Evolutionary conservation across 2,797 vertebrate genomes (phyloP).

Genomic region (Epinephelus coioides): DNA sequence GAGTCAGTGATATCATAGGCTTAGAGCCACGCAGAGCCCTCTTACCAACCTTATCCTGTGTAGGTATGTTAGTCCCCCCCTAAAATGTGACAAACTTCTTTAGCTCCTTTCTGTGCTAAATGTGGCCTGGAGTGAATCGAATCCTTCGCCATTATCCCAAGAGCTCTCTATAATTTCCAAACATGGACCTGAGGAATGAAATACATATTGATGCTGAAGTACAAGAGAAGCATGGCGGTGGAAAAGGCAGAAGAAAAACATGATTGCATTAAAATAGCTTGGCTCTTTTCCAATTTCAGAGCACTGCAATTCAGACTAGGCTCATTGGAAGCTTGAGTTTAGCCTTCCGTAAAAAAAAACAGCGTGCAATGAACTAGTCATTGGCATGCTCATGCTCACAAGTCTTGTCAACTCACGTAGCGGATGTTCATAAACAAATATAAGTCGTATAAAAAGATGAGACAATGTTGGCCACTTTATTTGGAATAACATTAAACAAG

Average conservation of each 20-base stretch:
- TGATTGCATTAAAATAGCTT: slow-evolving; percentile 47
- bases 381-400: slow-evolving; percentile 12
- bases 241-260: slow-evolving; percentile 12
- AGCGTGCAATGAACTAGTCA: background rate
- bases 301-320: slow-evolving; percentile 23
- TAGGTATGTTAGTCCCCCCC: slow-evolving; percentile 17
- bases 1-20: slow-evolving; percentile 50
- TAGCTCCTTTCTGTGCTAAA: slow-evolving; percentile 41
- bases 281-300: slow-evolving; percentile 38
- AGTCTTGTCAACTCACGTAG: slow-evolving; percentile 34
- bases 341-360: slow-evolving; percentile 20
- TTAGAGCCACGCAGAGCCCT: slow-evolving; percentile 41
- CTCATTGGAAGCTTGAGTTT: slow-evolving; percentile 27
- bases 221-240: slow-evolving; percentile 27
- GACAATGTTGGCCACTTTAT: slow-evolving; percentile 52
- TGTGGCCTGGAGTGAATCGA: slow-evolving; percentile 42
- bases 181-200: slow-evolving; percentile 43
- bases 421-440: slow-evolving; percentile 33
- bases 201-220: slow-evolving; percentile 49
- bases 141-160: slow-evolving; percentile 45
- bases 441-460: slow-evolving; percentile 45
- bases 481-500: slow-evolving; percentile 51
- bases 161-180: slow-evolving; percentile 59
- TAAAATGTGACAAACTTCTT: slow-evolving; percentile 35
- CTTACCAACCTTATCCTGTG: slow-evolving; percentile 33